Base-by-base conservation (phyloP, 2,888 invertebrate species). In the Lymantria dispar region DNA sequence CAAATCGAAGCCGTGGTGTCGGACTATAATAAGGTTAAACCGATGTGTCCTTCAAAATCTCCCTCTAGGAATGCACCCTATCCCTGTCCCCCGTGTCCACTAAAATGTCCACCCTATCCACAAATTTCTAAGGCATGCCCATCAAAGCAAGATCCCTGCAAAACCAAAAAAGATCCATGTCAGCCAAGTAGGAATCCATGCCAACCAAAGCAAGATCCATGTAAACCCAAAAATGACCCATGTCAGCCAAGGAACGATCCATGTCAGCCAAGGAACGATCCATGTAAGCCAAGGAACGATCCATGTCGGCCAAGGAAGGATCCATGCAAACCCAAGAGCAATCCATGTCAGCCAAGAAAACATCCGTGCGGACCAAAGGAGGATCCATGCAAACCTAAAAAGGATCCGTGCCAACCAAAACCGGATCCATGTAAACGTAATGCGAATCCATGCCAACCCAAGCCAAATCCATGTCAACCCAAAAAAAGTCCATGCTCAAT, bases 1-100 rank as follows among this genome's bases (percentile, higher is more conserved):
- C 36, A 42, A 29, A 12, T 14, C 10, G 43, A 38, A 43, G 11
- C 12, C 8, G 29, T 37, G 37, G 11, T 14, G 7, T 13, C 14
- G 5, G 30, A 43, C 13, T 30, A 38, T 0, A 33, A 39, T 31
- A 48, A 30, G 22, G 37, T 30, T n/a, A 31, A 36, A 52, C 47
- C 51, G 33, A 43, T 13, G 40, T 50, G 46, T 46, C 50, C 47
- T n/a, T 38, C n/a, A 38, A 3, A 36, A 8, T 36, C 11, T 2
- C 11, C 11, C 36, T 22, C 36, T 36, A 36, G 3, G 10, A 11
- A 11, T 36, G 9, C 36, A 36, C 36, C 36, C 10, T 36, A 11
- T 10, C 42, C 29, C 8, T 40, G 40, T 10, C 9, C 13, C 7
- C 36, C 36, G 36, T 36, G 44, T 22, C n/a, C 1, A 0, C 36